Evolutionary conservation across 2,797 vertebrate species (phyloP), one percentile per base, ranked within the genome.

Genomic region (Loriculus beryllinus): DNA sequence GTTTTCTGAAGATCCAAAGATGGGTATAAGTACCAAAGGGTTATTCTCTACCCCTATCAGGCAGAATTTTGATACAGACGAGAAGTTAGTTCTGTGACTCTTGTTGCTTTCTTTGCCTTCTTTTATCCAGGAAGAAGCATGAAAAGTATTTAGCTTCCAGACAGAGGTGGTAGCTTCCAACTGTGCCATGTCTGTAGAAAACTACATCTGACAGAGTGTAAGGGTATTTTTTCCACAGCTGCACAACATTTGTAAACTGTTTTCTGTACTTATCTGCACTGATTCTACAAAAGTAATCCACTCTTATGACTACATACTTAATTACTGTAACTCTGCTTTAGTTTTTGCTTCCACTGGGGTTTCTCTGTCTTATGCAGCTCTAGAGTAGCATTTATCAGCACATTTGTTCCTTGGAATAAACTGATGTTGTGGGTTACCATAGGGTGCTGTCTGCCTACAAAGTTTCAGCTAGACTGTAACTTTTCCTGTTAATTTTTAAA

Each of bases 401-500:
- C 49, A 28, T n/a, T 77, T 65, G 14, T 23, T 93, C 65, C 42
- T 48, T 84, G 63, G 78, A 91, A 80, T 86, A 65, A 65, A 29
- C 7, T 29, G 48, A 31, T 57, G 40, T 47, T 40, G n/a, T 4
- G 1, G 51, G 56, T 78, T 88, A 69, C 62, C 1, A 0, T 22
- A 37, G 51, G 56, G 21, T 45, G 23, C 60, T 94, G 23, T 28
- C 69, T 69, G 21, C 49, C 71, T 68, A 4, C 37, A 43, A 15
- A 77, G 37, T 59, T 56, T 70, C 54, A 63, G 39, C 14, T 51
- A 76, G 54, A 33, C 84, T 93, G 69, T 65, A 90, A 90, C 69
- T 88, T 78, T 40, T 12, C 7, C 68, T 65, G 49, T 88, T 95
- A 62, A 69, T 93, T 95, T 96, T 93, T 70, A 92, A 90, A 94